Evolutionary conservation across 2,888 invertebrate species (phyloP), one percentile per base, ranked within the genome.

Genomic region (Scaptomyza polygonia): DNA sequence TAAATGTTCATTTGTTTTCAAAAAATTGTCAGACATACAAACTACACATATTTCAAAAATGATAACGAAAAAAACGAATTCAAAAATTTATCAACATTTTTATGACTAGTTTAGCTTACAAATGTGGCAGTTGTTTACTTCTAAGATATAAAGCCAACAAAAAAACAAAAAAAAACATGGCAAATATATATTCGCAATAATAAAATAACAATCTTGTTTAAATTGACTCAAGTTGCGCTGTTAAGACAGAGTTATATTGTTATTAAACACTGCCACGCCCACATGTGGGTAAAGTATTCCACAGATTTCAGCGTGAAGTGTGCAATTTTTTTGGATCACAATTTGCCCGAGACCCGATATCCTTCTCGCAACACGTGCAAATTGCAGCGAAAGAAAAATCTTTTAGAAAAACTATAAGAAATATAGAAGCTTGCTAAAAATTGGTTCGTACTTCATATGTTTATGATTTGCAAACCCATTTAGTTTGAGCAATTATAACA

Each of bases 331-430:
- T 36, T 34, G 72, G 72, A 73, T 73, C 61, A 30, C 34, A 42
- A 71, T 65, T 59, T 75, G 76, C 59, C 76, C 72, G 53, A 71
- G 65, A 65, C 49, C 39, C 39, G 12, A 9, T 42, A 18, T 8
- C n/a, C 47, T 53, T 53, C 72, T 76, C 65, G 64, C 73, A 77
- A 68, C 74, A 65, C 51, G 62, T 68, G 72, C 78, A 68, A 73
- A 72, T 56, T 57, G 73, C 80, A 72, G 77, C 80, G 66, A 51
- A 54, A 45, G 39, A 39, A 48, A 40, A 73, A 75, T 59, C 45
- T 65, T 72, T 70, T 70, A 77, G 77, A 64, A 72, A 65, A 77
- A 59, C 43, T 44, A 67, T 36, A 42, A 67, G 57, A 48, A 39
- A 48, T 14, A 45, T 62, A 58, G n/a, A n/a, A n/a, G 64, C 79